Base-by-base conservation (phyloP, 1,140 invertebrate genomes). In the Drosophila athabasca region DNA sequence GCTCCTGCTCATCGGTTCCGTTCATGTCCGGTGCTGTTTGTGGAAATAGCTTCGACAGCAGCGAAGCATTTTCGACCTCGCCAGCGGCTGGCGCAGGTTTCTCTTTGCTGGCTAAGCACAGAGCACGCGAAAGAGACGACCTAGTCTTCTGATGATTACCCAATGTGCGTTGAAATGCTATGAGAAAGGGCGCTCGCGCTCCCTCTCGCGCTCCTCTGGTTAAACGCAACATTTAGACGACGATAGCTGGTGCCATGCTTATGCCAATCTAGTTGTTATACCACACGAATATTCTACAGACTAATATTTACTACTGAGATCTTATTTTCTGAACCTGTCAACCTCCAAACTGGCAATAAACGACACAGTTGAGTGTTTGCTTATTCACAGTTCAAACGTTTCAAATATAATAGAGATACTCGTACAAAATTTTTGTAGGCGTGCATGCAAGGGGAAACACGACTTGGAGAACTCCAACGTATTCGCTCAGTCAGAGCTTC, bases 1-100 rank as follows among this genome's bases (percentile, higher is more conserved):
- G 87, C 67, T 92, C 89, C 26, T 90, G 59, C 29, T 90, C 84
- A 0, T 62, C 60, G 39, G 66, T 57, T 15, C 49, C 79, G 45
- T 81, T 87, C 11, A 62, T 61, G 35, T 88, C 73, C 6, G 81
- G 80, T 11, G 88, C 62, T 29, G 91, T 92, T 74, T 92, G 91
- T 35, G 91, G 91, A 59, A 92, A 92, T 7, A 92, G 68, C 57
- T 91, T 92, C 0, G 91, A 80, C 6, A 92, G 60, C 35, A 88
- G 59, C 0, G 76, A 72, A 2, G 58, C 29, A 45, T 17, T 73
- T 7, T 49, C 46, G 3, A 15, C 22, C 11, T 60, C 15, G 6
- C 26, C 48, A 8, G 29, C 2, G 17, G 51, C 19, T 19, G 46
- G 35, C 22, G 15, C 35, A 15, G 35, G 15, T 26, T 39, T 9